Evolutionary conservation across 2,888 invertebrate species (phyloP).

Genomic region (Tetrapedia diversipes): DNA sequence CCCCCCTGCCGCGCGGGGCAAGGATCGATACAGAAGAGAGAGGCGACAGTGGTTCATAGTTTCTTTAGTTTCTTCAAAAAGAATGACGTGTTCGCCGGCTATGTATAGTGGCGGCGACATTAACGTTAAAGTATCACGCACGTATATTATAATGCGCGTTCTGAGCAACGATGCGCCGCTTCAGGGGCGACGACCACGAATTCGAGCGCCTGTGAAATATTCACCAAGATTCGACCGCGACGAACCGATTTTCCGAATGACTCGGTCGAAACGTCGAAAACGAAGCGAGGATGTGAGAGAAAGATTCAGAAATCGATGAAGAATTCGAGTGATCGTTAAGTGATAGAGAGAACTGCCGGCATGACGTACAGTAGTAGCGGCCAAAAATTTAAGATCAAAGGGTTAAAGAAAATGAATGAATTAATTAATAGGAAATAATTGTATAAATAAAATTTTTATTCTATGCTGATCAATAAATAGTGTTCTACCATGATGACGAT

Average conservation of each 20-base stretch:
- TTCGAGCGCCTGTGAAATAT: slow-evolving; percentile 15
- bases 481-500: too few species aligned
- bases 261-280: neutral
- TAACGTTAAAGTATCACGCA: slow-evolving; percentile 72
- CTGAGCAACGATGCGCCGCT: neutral
- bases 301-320: too few species aligned
- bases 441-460: too few species aligned
- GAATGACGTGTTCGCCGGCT: slow-evolving; percentile 79
- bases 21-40: slow-evolving; percentile 62
- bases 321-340: too few species aligned
- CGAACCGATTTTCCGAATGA: too few species aligned
- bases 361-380: too few species aligned
- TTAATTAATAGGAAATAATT: too few species aligned
- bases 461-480: too few species aligned
- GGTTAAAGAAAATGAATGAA: too few species aligned
- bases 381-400: too few species aligned
- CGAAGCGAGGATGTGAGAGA: slow-evolving; percentile 7
- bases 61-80: slow-evolving; percentile 80
- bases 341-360: too few species aligned
- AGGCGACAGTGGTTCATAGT: slow-evolving; percentile 70
- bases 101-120: slow-evolving; percentile 78
- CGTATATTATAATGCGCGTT: slow-evolving; percentile 38
- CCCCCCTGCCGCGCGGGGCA: slow-evolving; percentile 9
- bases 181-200: slow-evolving; percentile 29
- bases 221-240: neutral